These are phyloP conservation scores for Dendrolimus punctatus DNA, from an alignment of 1,140 invertebrate species.

Conservation along the genomic window DNA sequence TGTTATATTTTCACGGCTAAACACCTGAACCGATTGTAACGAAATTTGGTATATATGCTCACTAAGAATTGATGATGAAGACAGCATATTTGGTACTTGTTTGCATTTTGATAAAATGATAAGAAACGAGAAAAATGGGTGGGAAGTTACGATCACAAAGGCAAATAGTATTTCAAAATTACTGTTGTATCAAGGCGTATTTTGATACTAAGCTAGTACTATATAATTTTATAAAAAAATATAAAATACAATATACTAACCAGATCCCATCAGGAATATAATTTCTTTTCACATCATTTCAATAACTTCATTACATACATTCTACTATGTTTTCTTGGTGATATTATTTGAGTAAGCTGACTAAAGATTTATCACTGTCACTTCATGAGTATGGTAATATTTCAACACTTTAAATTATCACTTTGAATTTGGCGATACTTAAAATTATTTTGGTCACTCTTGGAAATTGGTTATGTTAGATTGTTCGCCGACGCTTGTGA, in stretches of 20 bases:
- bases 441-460: too few relatives aligned
- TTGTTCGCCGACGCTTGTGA: too few relatives aligned
- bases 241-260: slow-evolving; percentile 8
- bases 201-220: neutral
- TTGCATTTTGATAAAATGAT: too few relatives aligned
- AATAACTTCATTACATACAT: neutral
- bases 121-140: neutral
- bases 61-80: neutral
- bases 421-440: too few relatives aligned
- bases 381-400: too few relatives aligned
- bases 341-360: neutral
- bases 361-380: too few relatives aligned
- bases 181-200: neutral
- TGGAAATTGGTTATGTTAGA: too few relatives aligned
- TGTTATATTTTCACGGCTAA: too few relatives aligned
- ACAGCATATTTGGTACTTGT: neutral
- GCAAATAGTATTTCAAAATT: neutral
- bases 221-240: neutral
- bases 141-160: neutral
- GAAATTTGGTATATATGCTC: too few relatives aligned
- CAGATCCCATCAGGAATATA: slow-evolving; percentile 12
- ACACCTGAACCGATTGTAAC: too few relatives aligned
- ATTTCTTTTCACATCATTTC: slow-evolving; percentile 12
- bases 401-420: too few relatives aligned
- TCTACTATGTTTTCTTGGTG: too few relatives aligned